Percentiles rank a stretch among this genome's conserved stretches.
phyloP scores from a whole-genome alignment of 2,888 invertebrate genomes.

The Rhorus exstirpatorius region DNA sequence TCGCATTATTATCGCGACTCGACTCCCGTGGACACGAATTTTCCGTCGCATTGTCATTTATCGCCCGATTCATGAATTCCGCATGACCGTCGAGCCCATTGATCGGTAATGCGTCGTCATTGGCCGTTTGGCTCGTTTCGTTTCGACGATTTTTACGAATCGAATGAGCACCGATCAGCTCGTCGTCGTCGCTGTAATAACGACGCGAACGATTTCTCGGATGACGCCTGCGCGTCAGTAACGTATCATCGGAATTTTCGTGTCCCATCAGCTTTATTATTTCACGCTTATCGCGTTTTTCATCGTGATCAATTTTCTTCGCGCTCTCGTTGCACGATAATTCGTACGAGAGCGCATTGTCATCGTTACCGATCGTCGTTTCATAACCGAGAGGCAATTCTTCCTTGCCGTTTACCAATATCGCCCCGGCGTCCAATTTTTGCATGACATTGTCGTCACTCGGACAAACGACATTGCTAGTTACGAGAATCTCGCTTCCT shows the following conservation, averaged over 20 bases:
- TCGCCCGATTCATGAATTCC: background rate
- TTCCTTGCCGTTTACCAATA: conserved; percentile 89
- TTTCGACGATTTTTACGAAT: conserved; percentile 45
- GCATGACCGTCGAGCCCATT: too few relatives aligned
- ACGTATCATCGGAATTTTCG: conserved; percentile 73
- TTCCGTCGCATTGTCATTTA: conserved; percentile 59
- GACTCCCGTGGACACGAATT: conserved; percentile 67
- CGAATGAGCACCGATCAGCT: conserved; percentile 67
- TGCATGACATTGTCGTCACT: conserved; percentile 84
- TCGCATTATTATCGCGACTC: conserved; percentile 79
- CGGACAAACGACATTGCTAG: conserved; percentile 81
- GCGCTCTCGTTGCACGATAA: conserved; percentile 17
- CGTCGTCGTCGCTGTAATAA: conserved; percentile 74
- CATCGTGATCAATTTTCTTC: conserved; percentile 62
- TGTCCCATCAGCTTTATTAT: too few relatives aligned
- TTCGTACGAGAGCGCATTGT: conserved; percentile 52
- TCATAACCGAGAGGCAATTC: conserved; percentile 89
- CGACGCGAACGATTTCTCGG: conserved; percentile 69
- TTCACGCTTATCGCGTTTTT: conserved; percentile 60
- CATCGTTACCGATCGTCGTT: conserved; percentile 78
- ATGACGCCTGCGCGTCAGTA: conserved; percentile 54
- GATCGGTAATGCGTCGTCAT: conserved; percentile 30
- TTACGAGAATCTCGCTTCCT: conserved; percentile 84
- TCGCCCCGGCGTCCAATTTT: conserved; percentile 87
- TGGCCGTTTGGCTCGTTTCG: conserved; percentile 29